These are phyloP conservation scores for Passer domesticus DNA, from an alignment of 2,113 vertebrate genomes.

Conservation along the genomic window DNA sequence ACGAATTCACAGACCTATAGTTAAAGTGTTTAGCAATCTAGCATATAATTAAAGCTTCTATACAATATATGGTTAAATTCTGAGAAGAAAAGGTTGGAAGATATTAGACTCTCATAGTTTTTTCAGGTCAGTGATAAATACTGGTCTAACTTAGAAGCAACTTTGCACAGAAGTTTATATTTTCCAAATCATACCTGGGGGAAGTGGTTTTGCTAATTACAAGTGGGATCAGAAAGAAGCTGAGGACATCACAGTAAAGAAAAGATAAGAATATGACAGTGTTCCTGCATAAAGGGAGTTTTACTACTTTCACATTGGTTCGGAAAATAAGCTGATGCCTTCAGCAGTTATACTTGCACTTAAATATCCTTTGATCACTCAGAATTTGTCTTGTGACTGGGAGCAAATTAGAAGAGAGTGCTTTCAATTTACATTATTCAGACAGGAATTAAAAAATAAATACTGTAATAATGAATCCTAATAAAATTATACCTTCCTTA, in stretches of 20 bases:
- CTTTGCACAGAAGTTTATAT: background rate
- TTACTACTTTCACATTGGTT: background rate
- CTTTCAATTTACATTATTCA: background rate
- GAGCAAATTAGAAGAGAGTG: background rate
- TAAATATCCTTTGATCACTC: background rate
- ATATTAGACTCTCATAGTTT: background rate
- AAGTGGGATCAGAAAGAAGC: background rate
- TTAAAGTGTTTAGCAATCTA: background rate
- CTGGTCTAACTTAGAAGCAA: background rate
- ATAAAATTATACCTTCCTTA: background rate
- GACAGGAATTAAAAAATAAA: slow-evolving; percentile 21
- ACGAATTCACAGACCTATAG: background rate
- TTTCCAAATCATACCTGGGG: background rate
- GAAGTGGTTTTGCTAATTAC: background rate
- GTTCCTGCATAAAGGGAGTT: background rate
- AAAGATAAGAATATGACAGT: background rate
- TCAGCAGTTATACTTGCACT: background rate
- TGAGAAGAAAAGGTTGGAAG: background rate
- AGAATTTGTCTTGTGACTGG: background rate
- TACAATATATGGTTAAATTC: background rate
- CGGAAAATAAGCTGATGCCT: background rate
- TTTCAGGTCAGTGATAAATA: background rate
- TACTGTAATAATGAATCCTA: background rate
- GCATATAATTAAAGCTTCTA: background rate
- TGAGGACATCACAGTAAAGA: background rate